Percentiles rank a stretch among this genome's conserved stretches.
These are phyloP conservation scores for Xylocopa sonorina DNA, from an alignment of 1,140 invertebrate genomes.

Conservation along the genomic window DNA sequence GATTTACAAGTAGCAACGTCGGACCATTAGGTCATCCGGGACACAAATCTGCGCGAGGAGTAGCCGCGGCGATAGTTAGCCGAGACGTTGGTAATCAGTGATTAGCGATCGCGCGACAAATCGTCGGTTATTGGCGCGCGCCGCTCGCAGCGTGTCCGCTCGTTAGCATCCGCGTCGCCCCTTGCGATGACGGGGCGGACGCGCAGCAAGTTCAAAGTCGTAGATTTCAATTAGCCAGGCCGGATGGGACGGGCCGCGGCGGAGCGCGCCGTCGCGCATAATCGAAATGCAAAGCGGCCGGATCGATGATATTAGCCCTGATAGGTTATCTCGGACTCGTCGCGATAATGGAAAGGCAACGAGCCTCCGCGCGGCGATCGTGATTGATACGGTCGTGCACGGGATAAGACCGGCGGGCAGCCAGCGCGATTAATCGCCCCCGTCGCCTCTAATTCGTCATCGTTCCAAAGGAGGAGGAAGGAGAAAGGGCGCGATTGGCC, in stretches of 20 bases:
- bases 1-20: neutral
- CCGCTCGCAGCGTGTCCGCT: slow-evolving; percentile 47
- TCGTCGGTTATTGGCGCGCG: slow-evolving; percentile 69
- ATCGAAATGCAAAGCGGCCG: slow-evolving; percentile 65
- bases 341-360: slow-evolving; percentile 50
- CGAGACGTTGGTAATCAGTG: slow-evolving; percentile 58
- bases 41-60: slow-evolving; percentile 51
- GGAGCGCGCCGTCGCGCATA: slow-evolving; percentile 7
- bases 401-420: slow-evolving; percentile 28
- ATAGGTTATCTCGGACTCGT: slow-evolving; percentile 61
- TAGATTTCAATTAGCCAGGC: slow-evolving; percentile 78
- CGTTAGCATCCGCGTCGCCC: slow-evolving; percentile 61
- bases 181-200: slow-evolving; percentile 11
- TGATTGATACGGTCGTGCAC: slow-evolving; percentile 58
- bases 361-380: slow-evolving; percentile 6
- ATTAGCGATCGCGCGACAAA: slow-evolving; percentile 73
- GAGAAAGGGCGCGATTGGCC: neutral
- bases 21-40: neutral
- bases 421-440: slow-evolving; percentile 52
- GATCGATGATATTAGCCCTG: slow-evolving; percentile 65
- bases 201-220: slow-evolving; percentile 71
- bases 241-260: neutral
- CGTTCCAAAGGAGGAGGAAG: neutral
- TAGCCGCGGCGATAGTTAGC: slow-evolving; percentile 24
- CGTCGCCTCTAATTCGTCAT: slow-evolving; percentile 42